Conservation (phyloP, 64 coral and sea anemone species). For the Stichodactyla mertensii region DNA sequence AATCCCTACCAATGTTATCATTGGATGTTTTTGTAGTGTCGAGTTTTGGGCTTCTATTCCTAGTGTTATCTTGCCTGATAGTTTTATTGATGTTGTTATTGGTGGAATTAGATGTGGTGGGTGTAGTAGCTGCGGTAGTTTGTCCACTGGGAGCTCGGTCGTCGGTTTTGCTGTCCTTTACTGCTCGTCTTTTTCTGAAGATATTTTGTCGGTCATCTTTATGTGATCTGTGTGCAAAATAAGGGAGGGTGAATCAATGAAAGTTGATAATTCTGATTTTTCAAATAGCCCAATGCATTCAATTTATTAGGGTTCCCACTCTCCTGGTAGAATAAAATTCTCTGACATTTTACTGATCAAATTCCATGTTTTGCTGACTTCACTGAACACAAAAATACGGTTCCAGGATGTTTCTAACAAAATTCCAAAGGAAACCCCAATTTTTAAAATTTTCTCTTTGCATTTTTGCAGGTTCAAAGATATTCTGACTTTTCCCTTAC, state of each 20-base stretch:
- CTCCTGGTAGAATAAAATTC: too few relatives aligned
- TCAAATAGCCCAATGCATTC: background rate
- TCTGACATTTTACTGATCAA: too few relatives aligned
- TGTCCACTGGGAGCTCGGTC: background rate
- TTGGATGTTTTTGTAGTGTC: background rate
- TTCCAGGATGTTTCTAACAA: too few relatives aligned
- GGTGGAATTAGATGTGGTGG: background rate
- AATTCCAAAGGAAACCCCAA: too few relatives aligned
- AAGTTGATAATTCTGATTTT: background rate
- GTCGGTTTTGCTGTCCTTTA: background rate
- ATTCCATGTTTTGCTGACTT: too few relatives aligned
- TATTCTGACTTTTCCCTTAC: too few relatives aligned
- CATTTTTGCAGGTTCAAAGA: too few relatives aligned
- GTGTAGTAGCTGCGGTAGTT: background rate
- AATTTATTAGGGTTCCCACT: too few relatives aligned
- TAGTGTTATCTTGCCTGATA: background rate
- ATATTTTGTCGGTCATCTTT: constrained; percentile 8
- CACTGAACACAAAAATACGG: too few relatives aligned
- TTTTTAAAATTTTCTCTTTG: too few relatives aligned
- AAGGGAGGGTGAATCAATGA: background rate
- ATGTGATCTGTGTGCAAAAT: background rate
- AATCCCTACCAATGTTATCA: too few relatives aligned
- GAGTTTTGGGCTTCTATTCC: background rate
- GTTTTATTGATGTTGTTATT: constrained; percentile 8
- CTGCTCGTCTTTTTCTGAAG: background rate